These are phyloP conservation scores for Myrmophylax atrothorax DNA, from an alignment of 2,113 vertebrate species.

Conservation along the genomic window DNA sequence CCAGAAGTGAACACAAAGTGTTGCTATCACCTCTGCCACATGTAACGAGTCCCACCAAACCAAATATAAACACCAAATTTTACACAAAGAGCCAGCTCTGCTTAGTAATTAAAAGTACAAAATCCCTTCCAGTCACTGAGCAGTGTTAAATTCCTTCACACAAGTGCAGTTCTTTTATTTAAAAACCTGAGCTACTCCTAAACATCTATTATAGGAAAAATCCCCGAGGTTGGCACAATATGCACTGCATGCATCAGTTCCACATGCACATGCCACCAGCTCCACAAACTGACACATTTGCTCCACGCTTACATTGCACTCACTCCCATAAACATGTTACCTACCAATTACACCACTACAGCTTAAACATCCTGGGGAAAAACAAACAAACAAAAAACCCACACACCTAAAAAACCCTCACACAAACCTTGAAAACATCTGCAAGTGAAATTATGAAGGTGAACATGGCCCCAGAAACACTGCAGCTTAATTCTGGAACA, in stretches of 20 bases:
- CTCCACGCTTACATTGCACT: not conserved
- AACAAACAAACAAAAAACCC: not conserved
- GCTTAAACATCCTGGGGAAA: not conserved
- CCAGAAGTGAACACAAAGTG: not conserved
- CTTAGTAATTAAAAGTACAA: not conserved
- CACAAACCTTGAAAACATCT: not conserved
- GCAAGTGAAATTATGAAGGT: not conserved
- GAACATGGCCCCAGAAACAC: not conserved
- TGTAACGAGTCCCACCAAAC: not conserved
- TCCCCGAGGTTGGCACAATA: rapidly evolving
- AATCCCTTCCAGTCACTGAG: not conserved
- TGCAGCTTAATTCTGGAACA: not conserved
- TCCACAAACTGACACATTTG: not conserved
- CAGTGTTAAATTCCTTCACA: not conserved
- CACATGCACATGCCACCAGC: not conserved
- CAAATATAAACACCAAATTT: not conserved
- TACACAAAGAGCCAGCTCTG: not conserved
- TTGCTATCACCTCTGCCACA: not conserved
- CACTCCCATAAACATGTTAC: not conserved
- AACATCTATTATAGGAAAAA: not conserved
- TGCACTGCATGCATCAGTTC: not conserved
- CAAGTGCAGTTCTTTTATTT: not conserved
- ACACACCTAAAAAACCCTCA: not conserved
- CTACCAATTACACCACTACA: not conserved
- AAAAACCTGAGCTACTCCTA: not conserved